Conservation (phyloP, 2,797 vertebrate species). For the Champsocephalus gunnari region DNA sequence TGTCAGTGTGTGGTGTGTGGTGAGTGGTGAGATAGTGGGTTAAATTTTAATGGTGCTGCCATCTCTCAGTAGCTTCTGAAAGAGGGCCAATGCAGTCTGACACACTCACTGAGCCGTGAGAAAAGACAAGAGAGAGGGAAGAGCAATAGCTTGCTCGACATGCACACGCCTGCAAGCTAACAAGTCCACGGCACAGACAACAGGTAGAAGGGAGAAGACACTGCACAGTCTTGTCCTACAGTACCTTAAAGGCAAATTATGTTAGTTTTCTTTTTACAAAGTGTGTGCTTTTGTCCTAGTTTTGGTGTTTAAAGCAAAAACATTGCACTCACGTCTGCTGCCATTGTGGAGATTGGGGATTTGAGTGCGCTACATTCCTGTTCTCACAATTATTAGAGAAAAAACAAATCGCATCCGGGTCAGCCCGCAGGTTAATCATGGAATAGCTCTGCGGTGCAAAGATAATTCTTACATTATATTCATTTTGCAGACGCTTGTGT, state of each 20-base stretch:
- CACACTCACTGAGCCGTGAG: constrained; percentile 81
- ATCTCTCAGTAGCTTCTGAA: constrained; percentile 79
- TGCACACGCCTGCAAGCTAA: constrained; percentile 56
- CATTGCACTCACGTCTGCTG: not conserved
- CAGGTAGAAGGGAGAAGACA: constrained; percentile 52
- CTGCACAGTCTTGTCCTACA: not conserved
- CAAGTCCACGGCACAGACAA: constrained; percentile 64
- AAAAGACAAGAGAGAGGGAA: constrained; percentile 71
- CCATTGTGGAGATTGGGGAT: not conserved
- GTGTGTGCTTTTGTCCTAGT: not conserved
- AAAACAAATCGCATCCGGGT: constrained; percentile 12
- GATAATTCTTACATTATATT: constrained; percentile 28
- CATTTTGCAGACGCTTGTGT: constrained; percentile 15
- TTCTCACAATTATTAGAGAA: constrained; percentile 12
- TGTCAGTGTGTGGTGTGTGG: constrained; percentile 61
- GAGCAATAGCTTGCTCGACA: constrained; percentile 65
- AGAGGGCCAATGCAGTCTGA: constrained; percentile 79
- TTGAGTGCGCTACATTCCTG: not conserved
- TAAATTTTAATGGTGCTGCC: constrained; percentile 87
- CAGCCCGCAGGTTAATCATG: constrained; percentile 27
- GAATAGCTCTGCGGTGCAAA: not conserved
- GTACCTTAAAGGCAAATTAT: constrained; percentile 1
- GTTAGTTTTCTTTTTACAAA: not conserved
- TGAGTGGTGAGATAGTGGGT: constrained; percentile 78
- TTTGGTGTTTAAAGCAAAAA: constrained; percentile 4